Base-by-base conservation (phyloP, 2,888 invertebrate species). In the Cabera pusaria region DNA sequence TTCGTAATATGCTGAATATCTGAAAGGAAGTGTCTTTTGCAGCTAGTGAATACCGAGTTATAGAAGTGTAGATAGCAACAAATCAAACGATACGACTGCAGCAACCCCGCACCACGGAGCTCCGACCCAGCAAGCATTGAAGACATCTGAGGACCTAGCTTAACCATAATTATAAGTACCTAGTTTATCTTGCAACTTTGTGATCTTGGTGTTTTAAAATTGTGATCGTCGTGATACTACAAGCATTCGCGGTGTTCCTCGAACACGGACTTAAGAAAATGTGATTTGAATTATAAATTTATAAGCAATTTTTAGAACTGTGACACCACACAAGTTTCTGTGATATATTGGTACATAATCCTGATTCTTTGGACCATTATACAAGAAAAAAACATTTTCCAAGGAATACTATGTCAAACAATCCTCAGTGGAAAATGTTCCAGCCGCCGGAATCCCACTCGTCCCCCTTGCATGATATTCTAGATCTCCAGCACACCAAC, bases 351-450 rank as follows among this genome's bases (percentile, higher is more conserved):
- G 63, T 79, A 75, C 51, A 35, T 59, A 71, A 75, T 70, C 19
- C 69, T 75, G 72, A 70, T 64, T 79, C 84, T 83, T 84, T 60
- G 71, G n/a, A 83, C 59, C 52, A 65, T 60, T 83, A 89, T 89
- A 90, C 77, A 88, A 84, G 64, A 74, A 82, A 82, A 72, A 68
- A 49, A 56, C 64, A 60, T 62, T n/a, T n/a, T n/a, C n/a, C 59
- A 62, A 72, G 76, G 72, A 75, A 81, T 64, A 79, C 19, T 19
- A 94, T 95, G 94, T 94, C 94, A 87, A 93, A 91, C 88, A 94
- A 94, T 93, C 93, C 94, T 93, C 94, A 95, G 94, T 95, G 94
- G 94, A 94, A 94, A 91, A 92, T 93, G 88, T 95, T 95, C 94
- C 95, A 96, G 93, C 94, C 96, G 94, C 95, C 95, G 90, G 92